A percentile compares a stretch with the other conserved stretches of the same genome.
These are phyloP conservation scores for Subacronicta megacephala DNA, from an alignment of 2,888 invertebrate species.

Conservation along the genomic window DNA sequence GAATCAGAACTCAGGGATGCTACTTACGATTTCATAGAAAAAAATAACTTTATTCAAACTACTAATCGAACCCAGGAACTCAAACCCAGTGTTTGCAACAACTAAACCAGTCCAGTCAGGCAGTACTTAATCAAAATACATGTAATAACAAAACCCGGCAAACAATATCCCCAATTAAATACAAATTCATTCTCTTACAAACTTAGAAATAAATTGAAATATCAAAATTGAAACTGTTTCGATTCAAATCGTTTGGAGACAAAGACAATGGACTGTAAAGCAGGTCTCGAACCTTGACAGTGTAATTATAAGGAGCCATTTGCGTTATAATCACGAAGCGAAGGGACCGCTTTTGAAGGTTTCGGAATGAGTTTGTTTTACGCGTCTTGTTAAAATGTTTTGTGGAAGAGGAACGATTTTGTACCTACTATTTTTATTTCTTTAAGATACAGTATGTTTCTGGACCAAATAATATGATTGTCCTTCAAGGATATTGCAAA, in stretches of 20 bases:
- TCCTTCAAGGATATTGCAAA: too few relatives aligned
- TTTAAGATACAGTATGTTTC: too few relatives aligned
- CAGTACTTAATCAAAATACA: slow-evolving; percentile 1
- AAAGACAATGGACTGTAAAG: slow-evolving; percentile 70
- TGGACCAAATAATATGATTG: too few relatives aligned
- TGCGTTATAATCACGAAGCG: slow-evolving; percentile 64
- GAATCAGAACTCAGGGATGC: too few relatives aligned
- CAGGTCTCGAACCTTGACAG: slow-evolving; percentile 71
- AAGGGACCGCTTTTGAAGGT: slow-evolving; percentile 55
- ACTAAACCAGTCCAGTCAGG: too few relatives aligned
- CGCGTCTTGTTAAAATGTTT: slow-evolving; percentile 5
- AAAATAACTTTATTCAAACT: too few relatives aligned
- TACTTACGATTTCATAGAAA: too few relatives aligned
- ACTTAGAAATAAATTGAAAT: slow-evolving; percentile 53
- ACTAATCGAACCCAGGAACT: too few relatives aligned
- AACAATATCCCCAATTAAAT: slow-evolving; percentile 22
- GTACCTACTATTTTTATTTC: background rate
- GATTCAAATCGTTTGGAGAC: slow-evolving; percentile 52
- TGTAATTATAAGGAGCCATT: slow-evolving; percentile 70
- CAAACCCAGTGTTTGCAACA: too few relatives aligned
- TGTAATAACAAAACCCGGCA: background rate
- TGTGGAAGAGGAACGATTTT: background rate
- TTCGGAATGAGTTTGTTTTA: slow-evolving; percentile 25
- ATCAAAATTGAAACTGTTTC: slow-evolving; percentile 50
- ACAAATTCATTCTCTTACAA: slow-evolving; percentile 16